Base-by-base conservation (phyloP, 2,888 invertebrate species). In the Leptodirus hochenwartii region DNA sequence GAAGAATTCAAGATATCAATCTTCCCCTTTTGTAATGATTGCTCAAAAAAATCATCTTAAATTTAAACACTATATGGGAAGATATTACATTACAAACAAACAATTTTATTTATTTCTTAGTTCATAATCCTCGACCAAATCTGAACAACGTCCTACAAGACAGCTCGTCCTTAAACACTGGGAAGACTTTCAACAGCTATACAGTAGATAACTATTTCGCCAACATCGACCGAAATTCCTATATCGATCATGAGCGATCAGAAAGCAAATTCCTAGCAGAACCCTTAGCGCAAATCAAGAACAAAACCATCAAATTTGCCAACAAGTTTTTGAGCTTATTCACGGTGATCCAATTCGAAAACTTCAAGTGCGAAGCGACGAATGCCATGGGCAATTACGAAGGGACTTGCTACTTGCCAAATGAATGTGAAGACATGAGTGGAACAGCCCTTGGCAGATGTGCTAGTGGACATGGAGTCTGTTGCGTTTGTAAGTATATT, bases 401-500 rank as follows among this genome's bases (percentile, higher is more conserved):
- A 44, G 82, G 81, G 1, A 65, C 64, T 14, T 82, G 82, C 46
- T 64, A 74, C 40, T 71, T 72, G 42, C 61, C 66, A 34, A 56
- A 62, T 17, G 72, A 80, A 45, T 82, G 82, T 46, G 54, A 57
- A 11, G 56, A 59, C 27, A 47, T 64, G 22, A 69, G 69, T 27
- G 79, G 79, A 2, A 57, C 59, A 4, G 50, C 62, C 2, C 63
- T 71, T 49, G 75, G 74, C n/a, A 48, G 59, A 2, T 80, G 80
- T 51, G 78, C 76, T 10, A 67, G 67, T 46, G 77, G 75, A 4
- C 71, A 69, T 44, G 79, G 77, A 8, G 69, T 68, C 15, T 80
- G 80, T 45, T 80, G 80, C 45, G 62, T 76, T 36, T 70, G 79
- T 79, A 61, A 70, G 76, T 67, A 41, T 6, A n/a, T n/a, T n/a